These are phyloP conservation scores for Diarsia mendica DNA, from an alignment of 2,888 invertebrate genomes.

Conservation along the genomic window DNA sequence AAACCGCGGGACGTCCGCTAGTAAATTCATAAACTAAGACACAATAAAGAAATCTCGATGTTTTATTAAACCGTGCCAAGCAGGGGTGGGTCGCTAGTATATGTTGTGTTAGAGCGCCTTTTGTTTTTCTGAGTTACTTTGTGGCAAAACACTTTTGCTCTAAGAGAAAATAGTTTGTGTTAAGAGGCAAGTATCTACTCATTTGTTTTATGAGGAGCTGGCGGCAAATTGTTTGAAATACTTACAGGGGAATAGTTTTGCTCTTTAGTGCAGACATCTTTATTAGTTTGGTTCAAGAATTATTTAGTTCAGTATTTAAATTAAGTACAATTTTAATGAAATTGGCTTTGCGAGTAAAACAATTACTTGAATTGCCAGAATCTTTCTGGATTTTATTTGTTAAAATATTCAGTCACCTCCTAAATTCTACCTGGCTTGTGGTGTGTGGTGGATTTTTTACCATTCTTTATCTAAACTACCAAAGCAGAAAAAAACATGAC, in stretches of 20 bases:
- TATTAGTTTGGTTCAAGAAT: not conserved
- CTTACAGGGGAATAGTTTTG: not conserved
- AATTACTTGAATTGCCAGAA: not conserved
- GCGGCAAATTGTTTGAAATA: not conserved
- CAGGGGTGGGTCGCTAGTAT: not conserved
- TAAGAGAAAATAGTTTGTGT: slow-evolving; percentile 1
- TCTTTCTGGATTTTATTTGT: not conserved
- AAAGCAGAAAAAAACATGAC: not conserved
- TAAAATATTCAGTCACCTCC: not conserved
- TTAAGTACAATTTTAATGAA: not conserved
- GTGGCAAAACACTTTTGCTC: not conserved
- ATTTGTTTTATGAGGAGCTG: slow-evolving; percentile 28
- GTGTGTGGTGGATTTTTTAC: not conserved
- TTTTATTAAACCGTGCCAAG: not conserved
- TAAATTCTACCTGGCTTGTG: not conserved
- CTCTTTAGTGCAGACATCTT: not conserved
- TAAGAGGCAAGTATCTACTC: not conserved
- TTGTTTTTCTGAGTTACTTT: slow-evolving; percentile 10
- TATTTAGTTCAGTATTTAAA: not conserved
- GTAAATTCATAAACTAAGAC: not conserved
- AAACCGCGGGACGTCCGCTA: too few species aligned
- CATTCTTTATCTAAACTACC: not conserved
- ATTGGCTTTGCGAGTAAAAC: not conserved
- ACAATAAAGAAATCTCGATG: not conserved
- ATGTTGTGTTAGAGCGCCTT: not conserved